phyloP scores from a whole-genome alignment of 2,113 vertebrate genomes.

The Heptranchias perlo region DNA sequence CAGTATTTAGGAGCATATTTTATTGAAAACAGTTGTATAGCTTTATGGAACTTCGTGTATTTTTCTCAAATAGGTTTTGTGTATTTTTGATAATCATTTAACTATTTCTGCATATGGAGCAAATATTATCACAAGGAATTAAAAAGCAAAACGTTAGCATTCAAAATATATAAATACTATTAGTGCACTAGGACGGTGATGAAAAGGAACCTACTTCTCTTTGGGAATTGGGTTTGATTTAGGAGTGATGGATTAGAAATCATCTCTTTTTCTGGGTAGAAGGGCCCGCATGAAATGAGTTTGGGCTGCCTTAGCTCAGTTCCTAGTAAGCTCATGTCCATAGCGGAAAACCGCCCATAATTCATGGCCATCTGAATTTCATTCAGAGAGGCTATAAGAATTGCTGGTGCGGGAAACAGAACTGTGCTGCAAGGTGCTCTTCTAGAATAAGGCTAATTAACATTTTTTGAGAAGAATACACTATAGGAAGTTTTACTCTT shows the following conservation, averaged over 20 bases:
- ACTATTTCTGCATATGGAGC: background rate
- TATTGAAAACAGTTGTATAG: background rate
- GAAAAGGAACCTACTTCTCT: background rate
- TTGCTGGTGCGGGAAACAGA: background rate
- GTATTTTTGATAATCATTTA: background rate
- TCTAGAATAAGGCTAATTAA: background rate
- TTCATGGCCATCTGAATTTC: background rate
- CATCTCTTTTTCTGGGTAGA: background rate
- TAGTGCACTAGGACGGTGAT: background rate
- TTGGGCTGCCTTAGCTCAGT: background rate
- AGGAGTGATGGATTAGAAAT: background rate
- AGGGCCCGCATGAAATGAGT: background rate
- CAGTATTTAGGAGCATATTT: background rate
- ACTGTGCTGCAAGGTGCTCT: background rate
- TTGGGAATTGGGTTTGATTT: conserved; percentile 16
- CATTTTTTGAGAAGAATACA: background rate
- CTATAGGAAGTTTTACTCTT: background rate
- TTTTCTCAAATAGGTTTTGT: background rate
- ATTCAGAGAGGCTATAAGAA: background rate
- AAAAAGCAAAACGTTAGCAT: background rate
- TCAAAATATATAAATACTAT: background rate
- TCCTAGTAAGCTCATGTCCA: background rate
- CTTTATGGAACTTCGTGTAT: background rate
- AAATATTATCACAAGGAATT: background rate
- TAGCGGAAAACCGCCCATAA: background rate